Conservation (phyloP, 92 coral and sea anemone species). For the Phenganax stokvisi region DNA sequence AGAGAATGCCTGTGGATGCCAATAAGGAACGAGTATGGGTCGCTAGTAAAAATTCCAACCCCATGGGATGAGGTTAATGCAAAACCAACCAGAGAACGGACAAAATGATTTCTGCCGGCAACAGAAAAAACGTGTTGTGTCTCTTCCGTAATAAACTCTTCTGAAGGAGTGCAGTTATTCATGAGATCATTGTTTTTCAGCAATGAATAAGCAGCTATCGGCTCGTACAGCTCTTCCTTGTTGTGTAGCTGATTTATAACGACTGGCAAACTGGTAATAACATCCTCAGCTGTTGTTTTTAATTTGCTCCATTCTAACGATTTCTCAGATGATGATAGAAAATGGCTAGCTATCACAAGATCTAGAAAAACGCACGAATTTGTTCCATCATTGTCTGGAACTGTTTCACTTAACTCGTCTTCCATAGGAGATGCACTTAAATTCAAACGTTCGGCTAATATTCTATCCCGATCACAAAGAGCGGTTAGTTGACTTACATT, state of each 20-base stretch:
- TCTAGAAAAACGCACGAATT: constrained; percentile 25
- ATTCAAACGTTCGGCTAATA: not conserved
- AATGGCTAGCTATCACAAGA: constrained; percentile 6
- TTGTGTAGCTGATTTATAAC: not conserved
- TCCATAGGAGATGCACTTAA: not conserved
- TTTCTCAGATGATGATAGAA: not conserved
- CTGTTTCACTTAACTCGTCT: not conserved
- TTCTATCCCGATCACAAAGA: not conserved
- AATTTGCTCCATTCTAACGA: not conserved
- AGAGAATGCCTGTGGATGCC: constrained; percentile 15
- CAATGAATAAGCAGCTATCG: constrained; percentile 19
- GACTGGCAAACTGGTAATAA: not conserved
- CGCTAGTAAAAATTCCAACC: constrained; percentile 13
- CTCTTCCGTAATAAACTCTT: constrained; percentile 17
- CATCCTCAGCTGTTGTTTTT: constrained; percentile 3
- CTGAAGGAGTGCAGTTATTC: not conserved
- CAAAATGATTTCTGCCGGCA: constrained; percentile 5
- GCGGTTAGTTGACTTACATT: constrained; percentile 19
- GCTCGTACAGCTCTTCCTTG: not conserved
- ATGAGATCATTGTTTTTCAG: constrained; percentile 6
- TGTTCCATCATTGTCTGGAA: constrained; percentile 6
- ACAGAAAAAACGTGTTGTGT: not conserved
- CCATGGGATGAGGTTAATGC: constrained; percentile 8
- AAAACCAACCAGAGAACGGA: not conserved
- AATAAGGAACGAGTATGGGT: constrained; percentile 17